A percentile compares a stretch with the other conserved stretches of the same genome.
phyloP scores from a whole-genome alignment of 1,140 invertebrate species.

The Habropoda laboriosa region DNA sequence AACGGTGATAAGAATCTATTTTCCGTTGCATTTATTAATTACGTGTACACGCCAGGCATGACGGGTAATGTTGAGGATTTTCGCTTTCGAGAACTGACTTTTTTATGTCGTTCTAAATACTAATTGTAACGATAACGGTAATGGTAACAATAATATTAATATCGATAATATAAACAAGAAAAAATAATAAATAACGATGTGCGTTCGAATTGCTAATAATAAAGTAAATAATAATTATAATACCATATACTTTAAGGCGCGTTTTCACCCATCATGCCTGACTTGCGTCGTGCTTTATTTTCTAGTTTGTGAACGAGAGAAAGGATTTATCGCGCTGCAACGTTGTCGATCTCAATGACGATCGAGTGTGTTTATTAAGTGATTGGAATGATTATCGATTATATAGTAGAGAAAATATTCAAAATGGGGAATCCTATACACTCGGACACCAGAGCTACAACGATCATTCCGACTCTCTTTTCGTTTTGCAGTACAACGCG shows the following conservation, averaged over 20 bases:
- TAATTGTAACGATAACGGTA: slow-evolving; percentile 39
- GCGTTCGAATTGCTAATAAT: slow-evolving; percentile 44
- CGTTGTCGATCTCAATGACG: neutral
- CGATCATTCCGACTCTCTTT: slow-evolving; percentile 2
- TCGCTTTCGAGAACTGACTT: slow-evolving; percentile 45
- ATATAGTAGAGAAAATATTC: neutral
- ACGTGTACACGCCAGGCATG: neutral
- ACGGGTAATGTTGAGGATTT: neutral
- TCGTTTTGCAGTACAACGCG: neutral
- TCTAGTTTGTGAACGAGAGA: neutral
- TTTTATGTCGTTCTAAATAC: slow-evolving; percentile 48
- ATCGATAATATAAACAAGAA: slow-evolving; percentile 27
- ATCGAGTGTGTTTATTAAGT: neutral
- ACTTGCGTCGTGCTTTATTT: neutral
- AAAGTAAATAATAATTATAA: slow-evolving; percentile 24
- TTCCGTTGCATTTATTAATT: neutral
- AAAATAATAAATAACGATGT: slow-evolving; percentile 30
- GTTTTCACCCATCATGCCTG: slow-evolving; percentile 19
- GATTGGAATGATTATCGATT: neutral
- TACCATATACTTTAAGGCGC: slow-evolving; percentile 22
- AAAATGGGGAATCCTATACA: neutral
- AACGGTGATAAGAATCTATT: neutral
- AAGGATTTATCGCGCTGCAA: neutral
- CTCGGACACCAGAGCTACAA: slow-evolving; percentile 4
- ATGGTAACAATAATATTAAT: slow-evolving; percentile 35